A percentile compares a stretch with the other conserved stretches of the same genome.
phyloP scores from a whole-genome alignment of 2,113 vertebrate species.

The Balaeniceps rex region DNA sequence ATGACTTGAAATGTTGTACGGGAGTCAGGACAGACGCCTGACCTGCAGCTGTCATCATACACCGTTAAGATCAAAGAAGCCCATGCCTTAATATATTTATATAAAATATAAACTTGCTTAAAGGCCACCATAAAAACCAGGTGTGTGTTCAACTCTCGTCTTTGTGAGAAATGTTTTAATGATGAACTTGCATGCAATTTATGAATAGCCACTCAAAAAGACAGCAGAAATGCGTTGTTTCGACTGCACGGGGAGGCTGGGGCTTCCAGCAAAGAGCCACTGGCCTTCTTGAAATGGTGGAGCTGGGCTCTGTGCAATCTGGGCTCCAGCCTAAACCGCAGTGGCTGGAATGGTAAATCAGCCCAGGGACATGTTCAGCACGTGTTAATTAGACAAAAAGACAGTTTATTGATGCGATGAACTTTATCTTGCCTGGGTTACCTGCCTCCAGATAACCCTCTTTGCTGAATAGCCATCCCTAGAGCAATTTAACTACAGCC shows the following conservation, averaged over 20 bases:
- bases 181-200: neutral
- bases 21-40: neutral
- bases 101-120: neutral
- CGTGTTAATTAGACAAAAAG: neutral
- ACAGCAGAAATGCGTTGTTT: neutral
- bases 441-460: neutral
- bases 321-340: neutral
- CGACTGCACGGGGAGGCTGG: neutral
- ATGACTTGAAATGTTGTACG: neutral
- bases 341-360: neutral
- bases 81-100: neutral
- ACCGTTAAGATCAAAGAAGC: neutral
- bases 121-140: neutral
- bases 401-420: neutral
- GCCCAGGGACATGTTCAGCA: neutral
- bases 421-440: conserved; percentile 2
- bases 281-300: neutral
- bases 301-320: neutral
- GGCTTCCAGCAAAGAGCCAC: neutral
- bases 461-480: neutral
- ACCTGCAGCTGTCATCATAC: neutral
- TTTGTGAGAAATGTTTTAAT: neutral
- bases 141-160: neutral
- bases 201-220: neutral
- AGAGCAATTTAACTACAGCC: neutral